A percentile compares a stretch with the other conserved stretches of the same genome.
Evolutionary conservation across 2,113 vertebrate genomes (phyloP).

Genomic region (Amblyopsis rosae): DNA sequence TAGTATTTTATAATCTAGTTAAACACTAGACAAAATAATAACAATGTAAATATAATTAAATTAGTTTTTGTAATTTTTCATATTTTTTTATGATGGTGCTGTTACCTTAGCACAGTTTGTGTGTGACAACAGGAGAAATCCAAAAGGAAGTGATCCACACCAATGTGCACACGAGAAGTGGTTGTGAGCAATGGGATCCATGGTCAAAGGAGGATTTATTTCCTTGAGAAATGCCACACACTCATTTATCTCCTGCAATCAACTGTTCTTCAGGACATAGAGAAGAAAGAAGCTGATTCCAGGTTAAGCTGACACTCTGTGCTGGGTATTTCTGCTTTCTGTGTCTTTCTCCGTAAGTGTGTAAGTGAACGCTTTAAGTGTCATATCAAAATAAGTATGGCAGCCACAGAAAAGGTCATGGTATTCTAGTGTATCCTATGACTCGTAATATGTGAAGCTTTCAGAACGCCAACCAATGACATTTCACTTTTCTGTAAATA

Average conservation of each 20-base stretch:
- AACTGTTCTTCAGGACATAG: not conserved
- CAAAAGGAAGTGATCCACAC: no score
- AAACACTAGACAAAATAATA: not conserved
- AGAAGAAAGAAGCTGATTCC: slow-evolving; percentile 1
- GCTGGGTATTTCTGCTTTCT: slow-evolving; percentile 20
- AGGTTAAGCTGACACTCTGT: slow-evolving; percentile 13
- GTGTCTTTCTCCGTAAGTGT: slow-evolving; percentile 24
- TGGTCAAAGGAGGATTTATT: no score
- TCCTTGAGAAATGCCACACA: no score
- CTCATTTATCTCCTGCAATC: no score
- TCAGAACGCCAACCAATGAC: not conserved
- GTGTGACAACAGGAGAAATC: no score
- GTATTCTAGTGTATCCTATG: slow-evolving; percentile 25
- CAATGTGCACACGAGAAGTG: no score
- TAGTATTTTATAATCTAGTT: not conserved
- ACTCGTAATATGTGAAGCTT: slow-evolving; percentile 46
- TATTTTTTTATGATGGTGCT: not conserved
- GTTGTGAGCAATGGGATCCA: no score
- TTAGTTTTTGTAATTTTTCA: not conserved
- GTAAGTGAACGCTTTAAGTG: slow-evolving; percentile 18
- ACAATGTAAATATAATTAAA: not conserved
- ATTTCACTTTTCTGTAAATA: no score
- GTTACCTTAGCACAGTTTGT: not conserved
- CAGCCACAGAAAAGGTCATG: slow-evolving; percentile 35
- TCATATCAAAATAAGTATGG: slow-evolving; percentile 31